A percentile compares a stretch with the other conserved stretches of the same genome.
Evolutionary conservation across 2,888 invertebrate species (phyloP).

Genomic region (Dorcus parallelipipedus): DNA sequence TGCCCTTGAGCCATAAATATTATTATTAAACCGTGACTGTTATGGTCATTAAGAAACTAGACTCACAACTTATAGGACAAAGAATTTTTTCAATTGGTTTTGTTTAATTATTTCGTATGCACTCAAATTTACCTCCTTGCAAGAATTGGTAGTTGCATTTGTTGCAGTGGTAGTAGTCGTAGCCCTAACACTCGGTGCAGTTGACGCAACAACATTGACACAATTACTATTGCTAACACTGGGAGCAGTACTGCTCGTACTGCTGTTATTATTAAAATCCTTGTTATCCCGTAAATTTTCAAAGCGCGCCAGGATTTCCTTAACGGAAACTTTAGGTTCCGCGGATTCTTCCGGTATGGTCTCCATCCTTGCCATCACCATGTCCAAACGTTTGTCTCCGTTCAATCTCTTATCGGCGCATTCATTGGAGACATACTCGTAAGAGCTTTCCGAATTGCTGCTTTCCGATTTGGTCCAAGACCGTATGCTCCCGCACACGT

Average conservation of each 20-base stretch:
- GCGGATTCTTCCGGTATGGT: constrained; percentile 73
- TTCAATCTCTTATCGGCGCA: constrained; percentile 6
- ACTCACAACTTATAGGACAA: too few species aligned
- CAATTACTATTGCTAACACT: constrained; percentile 18
- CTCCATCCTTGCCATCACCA: constrained; percentile 59
- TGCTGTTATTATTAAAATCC: constrained; percentile 20
- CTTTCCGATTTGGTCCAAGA: constrained; percentile 33
- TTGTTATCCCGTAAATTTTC: constrained; percentile 52
- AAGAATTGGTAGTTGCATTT: neutral
- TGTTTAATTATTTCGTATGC: too few species aligned
- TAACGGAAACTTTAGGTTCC: constrained; percentile 82
- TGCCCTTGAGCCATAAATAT: too few species aligned
- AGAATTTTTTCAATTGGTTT: too few species aligned
- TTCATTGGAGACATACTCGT: constrained; percentile 30
- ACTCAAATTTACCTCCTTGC: neutral
- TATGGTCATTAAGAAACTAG: too few species aligned
- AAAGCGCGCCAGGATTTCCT: constrained; percentile 77
- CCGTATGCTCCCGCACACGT: constrained; percentile 37
- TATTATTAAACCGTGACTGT: too few species aligned
- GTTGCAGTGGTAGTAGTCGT: neutral
- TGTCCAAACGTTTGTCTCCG: constrained; percentile 18
- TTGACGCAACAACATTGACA: neutral
- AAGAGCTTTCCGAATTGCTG: constrained; percentile 35
- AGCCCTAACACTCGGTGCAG: neutral
- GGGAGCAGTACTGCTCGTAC: constrained; percentile 26